Evolutionary conservation across 1,140 invertebrate species (phyloP).

Genomic region (Hyphantria cunea): DNA sequence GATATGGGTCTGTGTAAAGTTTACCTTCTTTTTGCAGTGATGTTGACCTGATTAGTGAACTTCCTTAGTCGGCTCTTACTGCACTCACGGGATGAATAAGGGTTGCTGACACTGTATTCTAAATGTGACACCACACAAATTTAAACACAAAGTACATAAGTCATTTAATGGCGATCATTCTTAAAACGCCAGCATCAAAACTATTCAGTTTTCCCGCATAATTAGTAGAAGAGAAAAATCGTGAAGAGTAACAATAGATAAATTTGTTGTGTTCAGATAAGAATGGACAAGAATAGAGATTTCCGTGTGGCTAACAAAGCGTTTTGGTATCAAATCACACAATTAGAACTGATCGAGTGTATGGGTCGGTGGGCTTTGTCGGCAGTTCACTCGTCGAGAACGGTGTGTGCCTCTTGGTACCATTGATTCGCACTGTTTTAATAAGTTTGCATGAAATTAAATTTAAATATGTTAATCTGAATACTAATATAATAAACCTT

Average conservation of each 20-base stretch:
- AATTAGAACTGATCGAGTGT: conserved; percentile 75
- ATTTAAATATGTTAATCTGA: too few species aligned
- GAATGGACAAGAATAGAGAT: conserved; percentile 67
- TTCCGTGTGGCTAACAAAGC: conserved; percentile 69
- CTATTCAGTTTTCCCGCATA: conserved; percentile 60
- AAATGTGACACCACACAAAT: too few species aligned
- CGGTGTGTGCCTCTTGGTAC: conserved; percentile 45
- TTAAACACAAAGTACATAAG: too few species aligned
- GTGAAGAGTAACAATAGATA: conserved; percentile 71
- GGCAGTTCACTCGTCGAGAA: conserved; percentile 52
- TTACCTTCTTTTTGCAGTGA: too few species aligned
- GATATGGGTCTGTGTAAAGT: too few species aligned
- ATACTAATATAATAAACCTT: too few species aligned
- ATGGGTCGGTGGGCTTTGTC: conserved; percentile 67
- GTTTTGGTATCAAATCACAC: conserved; percentile 78
- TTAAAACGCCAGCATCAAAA: conserved; percentile 32
- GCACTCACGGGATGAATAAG: too few species aligned
- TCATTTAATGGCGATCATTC: too few species aligned
- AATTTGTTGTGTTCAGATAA: conserved; percentile 70
- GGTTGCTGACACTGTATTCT: too few species aligned
- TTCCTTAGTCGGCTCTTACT: too few species aligned
- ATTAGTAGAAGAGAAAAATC: conserved; percentile 57
- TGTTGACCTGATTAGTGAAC: too few species aligned
- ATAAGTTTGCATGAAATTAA: neutral
- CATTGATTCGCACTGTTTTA: neutral